Percentiles rank a stretch among this genome's conserved stretches.
These are phyloP conservation scores for Phyllotreta cruciferae DNA, from an alignment of 2,888 invertebrate species.

Conservation along the genomic window DNA sequence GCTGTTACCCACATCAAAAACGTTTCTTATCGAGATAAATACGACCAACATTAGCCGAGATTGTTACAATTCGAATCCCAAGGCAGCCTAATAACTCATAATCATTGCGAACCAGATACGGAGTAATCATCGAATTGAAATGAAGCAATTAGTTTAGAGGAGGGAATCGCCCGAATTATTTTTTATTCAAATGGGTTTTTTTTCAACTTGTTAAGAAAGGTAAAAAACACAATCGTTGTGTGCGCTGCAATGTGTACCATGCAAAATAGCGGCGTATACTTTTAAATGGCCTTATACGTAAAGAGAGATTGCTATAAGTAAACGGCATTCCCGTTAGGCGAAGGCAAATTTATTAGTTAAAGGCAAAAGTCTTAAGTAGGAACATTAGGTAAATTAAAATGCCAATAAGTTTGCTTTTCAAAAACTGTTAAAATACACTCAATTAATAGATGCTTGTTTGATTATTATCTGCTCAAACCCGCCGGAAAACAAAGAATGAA, in stretches of 20 bases:
- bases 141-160: slow-evolving; percentile 21
- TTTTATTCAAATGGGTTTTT: too few species aligned
- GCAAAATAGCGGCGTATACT: slow-evolving; percentile 45
- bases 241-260: slow-evolving; percentile 35
- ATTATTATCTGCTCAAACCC: slow-evolving; percentile 28
- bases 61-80: slow-evolving; percentile 37
- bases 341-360: slow-evolving; percentile 50
- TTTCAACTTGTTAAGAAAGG: too few species aligned
- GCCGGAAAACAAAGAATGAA: slow-evolving; percentile 35
- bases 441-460: slow-evolving; percentile 36
- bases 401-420: slow-evolving; percentile 37
- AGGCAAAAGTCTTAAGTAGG: slow-evolving; percentile 43
- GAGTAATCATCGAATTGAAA: slow-evolving; percentile 23
- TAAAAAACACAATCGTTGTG: slow-evolving; percentile 22
- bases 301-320: slow-evolving; percentile 48
- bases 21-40: slow-evolving; percentile 37
- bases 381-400: slow-evolving; percentile 46
- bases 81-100: slow-evolving; percentile 36
- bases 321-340: slow-evolving; percentile 49
- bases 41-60: slow-evolving; percentile 36
- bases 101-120: slow-evolving; percentile 27
- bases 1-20: slow-evolving; percentile 31
- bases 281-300: slow-evolving; percentile 49
- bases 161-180: neutral
- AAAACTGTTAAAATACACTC: slow-evolving; percentile 38